Evolutionary conservation across 2,888 invertebrate genomes (phyloP).

Genomic region (Atrina japonica): DNA sequence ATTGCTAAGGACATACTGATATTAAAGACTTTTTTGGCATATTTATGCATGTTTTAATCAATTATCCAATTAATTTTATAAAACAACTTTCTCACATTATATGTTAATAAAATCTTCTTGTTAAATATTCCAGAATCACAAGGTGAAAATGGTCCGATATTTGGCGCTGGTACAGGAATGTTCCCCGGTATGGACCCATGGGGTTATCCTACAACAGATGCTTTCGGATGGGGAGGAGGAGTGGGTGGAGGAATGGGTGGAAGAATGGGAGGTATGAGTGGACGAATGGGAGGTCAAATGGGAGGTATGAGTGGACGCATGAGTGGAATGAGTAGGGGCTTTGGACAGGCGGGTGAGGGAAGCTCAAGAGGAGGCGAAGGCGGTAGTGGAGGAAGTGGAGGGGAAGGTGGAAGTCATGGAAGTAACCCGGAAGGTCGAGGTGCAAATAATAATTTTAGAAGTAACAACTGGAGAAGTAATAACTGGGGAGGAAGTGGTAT

Average conservation of each 20-base stretch:
- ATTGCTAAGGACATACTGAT: too few relatives aligned
- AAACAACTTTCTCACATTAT: background rate
- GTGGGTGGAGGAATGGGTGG: background rate
- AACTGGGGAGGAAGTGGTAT: background rate
- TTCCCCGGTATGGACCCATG: conserved; percentile 25
- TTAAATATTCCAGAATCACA: background rate
- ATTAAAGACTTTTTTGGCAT: too few relatives aligned
- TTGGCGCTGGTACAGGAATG: too few relatives aligned
- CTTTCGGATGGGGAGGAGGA: conserved; percentile 26
- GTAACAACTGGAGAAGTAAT: conserved; percentile 11
- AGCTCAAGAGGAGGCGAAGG: conserved; percentile 1
- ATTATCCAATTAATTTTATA: background rate
- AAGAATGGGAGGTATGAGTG: background rate
- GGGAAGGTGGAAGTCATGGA: conserved; percentile 16
- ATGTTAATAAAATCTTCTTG: background rate
- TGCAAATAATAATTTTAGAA: too few relatives aligned
- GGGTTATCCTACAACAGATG: conserved; percentile 35
- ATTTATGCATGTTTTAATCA: background rate
- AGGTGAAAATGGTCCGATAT: background rate
- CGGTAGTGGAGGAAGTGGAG: conserved; percentile 3
- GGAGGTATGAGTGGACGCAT: background rate
- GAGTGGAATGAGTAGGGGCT: background rate
- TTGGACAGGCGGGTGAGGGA: conserved; percentile 8
- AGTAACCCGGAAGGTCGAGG: conserved; percentile 3
- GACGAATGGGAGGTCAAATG: background rate